Conservation (phyloP, 2,888 invertebrate genomes). For the Leptopilina myrica region DNA sequence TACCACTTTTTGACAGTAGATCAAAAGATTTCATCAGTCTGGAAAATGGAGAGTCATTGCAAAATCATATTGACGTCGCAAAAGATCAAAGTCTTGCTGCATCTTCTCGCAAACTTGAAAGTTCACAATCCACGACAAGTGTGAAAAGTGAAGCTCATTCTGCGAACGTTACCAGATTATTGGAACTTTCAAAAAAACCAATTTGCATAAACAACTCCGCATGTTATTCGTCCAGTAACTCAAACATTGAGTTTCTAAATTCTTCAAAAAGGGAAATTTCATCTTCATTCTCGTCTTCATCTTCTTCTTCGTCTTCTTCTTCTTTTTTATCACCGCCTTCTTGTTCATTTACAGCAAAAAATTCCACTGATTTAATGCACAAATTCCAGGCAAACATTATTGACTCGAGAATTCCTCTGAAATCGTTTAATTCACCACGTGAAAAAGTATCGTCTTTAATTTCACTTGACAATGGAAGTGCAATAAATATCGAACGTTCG, state of each 20-base stretch:
- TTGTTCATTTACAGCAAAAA: background rate
- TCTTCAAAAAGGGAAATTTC: slow-evolving; percentile 1
- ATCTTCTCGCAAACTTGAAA: slow-evolving; percentile 32
- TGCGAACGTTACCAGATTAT: background rate
- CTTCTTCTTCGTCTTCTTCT: too few species aligned
- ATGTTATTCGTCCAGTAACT: background rate
- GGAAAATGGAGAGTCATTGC: background rate
- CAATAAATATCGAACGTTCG: slow-evolving; percentile 11
- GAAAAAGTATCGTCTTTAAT: background rate
- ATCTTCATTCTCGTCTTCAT: too few species aligned
- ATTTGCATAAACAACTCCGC: slow-evolving; percentile 32
- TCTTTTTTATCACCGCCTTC: too few species aligned
- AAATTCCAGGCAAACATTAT: slow-evolving; percentile 21
- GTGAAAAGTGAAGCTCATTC: slow-evolving; percentile 2
- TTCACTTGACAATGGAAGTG: background rate
- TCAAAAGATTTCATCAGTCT: slow-evolving; percentile 11
- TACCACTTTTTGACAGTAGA: background rate
- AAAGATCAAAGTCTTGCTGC: background rate
- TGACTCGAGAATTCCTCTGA: slow-evolving; percentile 6
- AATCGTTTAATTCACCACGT: background rate
- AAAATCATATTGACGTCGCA: background rate
- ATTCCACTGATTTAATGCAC: slow-evolving; percentile 20
- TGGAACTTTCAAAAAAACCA: slow-evolving; percentile 1
- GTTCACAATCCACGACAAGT: slow-evolving; percentile 21
- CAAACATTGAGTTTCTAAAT: slow-evolving; percentile 26